Percentiles rank a stretch among this genome's conserved stretches.
Conservation (phyloP, 2,113 vertebrate species). For the Cygnus buccinator region DNA sequence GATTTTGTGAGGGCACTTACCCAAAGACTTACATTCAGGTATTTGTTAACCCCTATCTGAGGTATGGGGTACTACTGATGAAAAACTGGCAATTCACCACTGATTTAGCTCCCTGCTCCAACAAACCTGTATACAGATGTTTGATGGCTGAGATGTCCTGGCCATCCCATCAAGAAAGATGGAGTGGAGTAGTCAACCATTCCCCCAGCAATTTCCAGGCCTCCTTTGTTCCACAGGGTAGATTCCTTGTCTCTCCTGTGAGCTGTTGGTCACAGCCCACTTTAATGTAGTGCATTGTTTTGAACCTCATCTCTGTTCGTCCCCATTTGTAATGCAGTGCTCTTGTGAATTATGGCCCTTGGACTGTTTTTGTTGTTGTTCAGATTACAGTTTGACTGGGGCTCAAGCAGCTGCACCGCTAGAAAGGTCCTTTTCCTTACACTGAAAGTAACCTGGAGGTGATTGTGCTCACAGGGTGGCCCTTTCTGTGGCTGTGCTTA, state of each 20-base stretch:
- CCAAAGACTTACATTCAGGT: neutral
- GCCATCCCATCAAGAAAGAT: neutral
- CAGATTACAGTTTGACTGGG: neutral
- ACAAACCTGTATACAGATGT: neutral
- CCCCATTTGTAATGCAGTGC: neutral
- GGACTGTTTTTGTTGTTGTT: neutral
- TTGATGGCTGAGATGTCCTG: neutral
- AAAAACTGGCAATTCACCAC: neutral
- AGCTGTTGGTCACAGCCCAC: neutral
- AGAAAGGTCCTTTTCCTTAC: neutral
- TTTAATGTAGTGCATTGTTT: neutral
- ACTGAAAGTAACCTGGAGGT: neutral
- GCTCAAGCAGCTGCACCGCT: neutral
- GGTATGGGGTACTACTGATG: neutral
- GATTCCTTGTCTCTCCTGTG: neutral
- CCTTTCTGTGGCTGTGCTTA: neutral
- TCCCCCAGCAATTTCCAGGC: neutral
- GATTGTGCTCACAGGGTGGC: neutral
- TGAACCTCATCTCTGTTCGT: neutral
- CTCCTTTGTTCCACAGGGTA: neutral
- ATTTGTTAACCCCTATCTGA: neutral
- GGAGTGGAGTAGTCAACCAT: neutral
- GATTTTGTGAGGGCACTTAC: neutral
- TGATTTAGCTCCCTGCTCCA: neutral
- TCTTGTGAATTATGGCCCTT: neutral